Base-by-base conservation (phyloP, 2,113 vertebrate genomes). In the Micronycteris hirsuta region DNA sequence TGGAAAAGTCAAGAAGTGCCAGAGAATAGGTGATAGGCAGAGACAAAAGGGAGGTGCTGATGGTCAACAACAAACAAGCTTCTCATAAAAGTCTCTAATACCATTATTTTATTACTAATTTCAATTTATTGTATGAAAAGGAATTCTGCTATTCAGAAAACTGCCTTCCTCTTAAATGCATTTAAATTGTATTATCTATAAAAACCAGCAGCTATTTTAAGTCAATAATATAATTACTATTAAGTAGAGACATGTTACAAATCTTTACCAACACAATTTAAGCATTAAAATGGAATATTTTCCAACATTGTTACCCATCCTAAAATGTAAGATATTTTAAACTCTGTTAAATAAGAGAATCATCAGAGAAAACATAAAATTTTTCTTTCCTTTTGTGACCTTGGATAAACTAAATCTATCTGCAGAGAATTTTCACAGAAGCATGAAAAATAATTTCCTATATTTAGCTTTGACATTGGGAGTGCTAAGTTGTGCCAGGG, bases 251-350 rank as follows among this genome's bases (percentile, higher is more conserved):
- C 41, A 94, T 92, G 65, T 93, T 97, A 96, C 91, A 97, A 98
- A 98, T 97, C 82, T 97, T 93, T 97, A 85, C 56, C 91, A 96
- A 96, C 89, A 93, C 90, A 97, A 97, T 97, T 98, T 98, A 98
- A 98, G 96, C 92, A 89, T 45, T 95, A 95, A 98, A 98, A 96
- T 98, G 98, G 98, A 92, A 98, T 98, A 97, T 97, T 91, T 95
- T 97, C 96, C 98, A 98, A 98, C 97, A 98, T 92, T 98, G 96
- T 96, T 82, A 84, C 89, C 81, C 93, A 97, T 98, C 98, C 97
- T 97, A 94, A 97, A 98, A 98, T 98, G 97, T 97, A 98, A 98
- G 98, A 98, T 98, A 99, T 99, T 98, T 98, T 98, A 98, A 98
- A 98, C 97, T 98, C 98, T 82, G 87, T 98, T 98, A 99, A 99